Base-by-base conservation (phyloP, 1,140 invertebrate species). In the Heliconius hewitsoni region DNA sequence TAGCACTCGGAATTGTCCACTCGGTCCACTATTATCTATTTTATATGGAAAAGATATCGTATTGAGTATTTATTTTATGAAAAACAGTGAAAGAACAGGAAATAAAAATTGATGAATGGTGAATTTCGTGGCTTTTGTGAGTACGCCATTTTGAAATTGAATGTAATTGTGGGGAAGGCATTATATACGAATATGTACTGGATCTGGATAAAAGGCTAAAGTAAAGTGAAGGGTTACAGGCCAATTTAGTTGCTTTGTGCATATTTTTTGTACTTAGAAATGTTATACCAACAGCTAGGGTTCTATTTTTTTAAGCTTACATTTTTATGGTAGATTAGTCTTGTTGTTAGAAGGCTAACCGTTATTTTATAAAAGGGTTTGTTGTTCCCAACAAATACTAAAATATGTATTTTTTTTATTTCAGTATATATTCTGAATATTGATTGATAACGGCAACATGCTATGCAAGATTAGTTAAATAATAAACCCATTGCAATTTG, bases 1-100 rank as follows among this genome's bases (percentile, higher is more conserved):
- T 72, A 81, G 74, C 74, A 76, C 77, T 78, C 70, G 39, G 70
- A 81, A 78, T 78, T 74, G 73, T 74, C 39, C 57, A 23, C 73
- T 77, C 23, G 60, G 78, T 71, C 78, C 60, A 70, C 75, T 76
- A 60, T 76, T 76, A 77, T 77, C 46, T 46, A 71, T 55, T 77
- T 72, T 77, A 66, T 77, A 50, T 77, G 27, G 66, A 76, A 71
- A 50, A 42, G 66, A 71, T 71, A 42, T 76, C 39, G n/a, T 50
- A 71, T 76, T 60, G 37, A 27, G 42, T 71, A 71, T 71, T 76
- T 70, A 46, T 76, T 76, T 76, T 72, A 72, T 72, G 71, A 37
- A 18, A 72, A 72, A 72, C 34, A n/a, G 30, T 39, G 30, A 72
- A 72, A 42, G 71, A 42, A 72, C n/a, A 72, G 30, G 71, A 72